phyloP scores from a whole-genome alignment of 2,113 vertebrate genomes.

The Amia ocellicauda region DNA sequence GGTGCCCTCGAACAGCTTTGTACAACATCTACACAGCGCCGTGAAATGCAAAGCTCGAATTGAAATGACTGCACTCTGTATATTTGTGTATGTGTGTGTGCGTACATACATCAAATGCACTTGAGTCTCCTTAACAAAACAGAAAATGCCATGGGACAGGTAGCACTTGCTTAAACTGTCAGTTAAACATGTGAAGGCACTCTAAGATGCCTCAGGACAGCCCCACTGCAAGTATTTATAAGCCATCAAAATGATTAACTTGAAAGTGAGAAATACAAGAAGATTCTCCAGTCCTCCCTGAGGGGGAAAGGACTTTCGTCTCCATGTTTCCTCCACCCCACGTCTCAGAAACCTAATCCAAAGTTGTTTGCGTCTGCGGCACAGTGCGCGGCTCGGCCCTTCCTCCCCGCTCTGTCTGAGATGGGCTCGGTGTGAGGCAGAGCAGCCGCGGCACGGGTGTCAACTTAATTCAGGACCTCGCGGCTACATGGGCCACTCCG shows the following conservation, averaged over 20 bases:
- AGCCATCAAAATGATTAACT: constrained; percentile 9
- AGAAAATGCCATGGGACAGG: neutral
- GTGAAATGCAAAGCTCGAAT: neutral
- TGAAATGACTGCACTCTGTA: neutral
- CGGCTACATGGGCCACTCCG: no score
- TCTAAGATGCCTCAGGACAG: constrained; percentile 1
- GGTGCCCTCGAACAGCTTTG: no score
- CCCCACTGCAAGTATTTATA: constrained; percentile 1
- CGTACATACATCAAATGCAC: neutral
- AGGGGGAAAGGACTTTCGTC: neutral
- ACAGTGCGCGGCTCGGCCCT: neutral
- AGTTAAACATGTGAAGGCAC: constrained; percentile 5
- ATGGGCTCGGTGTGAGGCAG: neutral
- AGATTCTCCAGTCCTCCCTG: neutral
- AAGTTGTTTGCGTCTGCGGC: constrained; percentile 3
- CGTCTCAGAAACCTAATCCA: neutral
- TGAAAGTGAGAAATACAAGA: neutral
- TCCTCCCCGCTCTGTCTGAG: neutral
- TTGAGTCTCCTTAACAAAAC: neutral
- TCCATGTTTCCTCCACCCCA: constrained; percentile 1
- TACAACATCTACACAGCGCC: neutral
- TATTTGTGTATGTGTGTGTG: neutral
- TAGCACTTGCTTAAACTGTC: constrained; percentile 1
- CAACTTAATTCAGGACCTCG: no score
- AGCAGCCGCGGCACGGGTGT: neutral